phyloP scores from a whole-genome alignment of 2,113 vertebrate species.

The Beaufortia kweichowensis region DNA sequence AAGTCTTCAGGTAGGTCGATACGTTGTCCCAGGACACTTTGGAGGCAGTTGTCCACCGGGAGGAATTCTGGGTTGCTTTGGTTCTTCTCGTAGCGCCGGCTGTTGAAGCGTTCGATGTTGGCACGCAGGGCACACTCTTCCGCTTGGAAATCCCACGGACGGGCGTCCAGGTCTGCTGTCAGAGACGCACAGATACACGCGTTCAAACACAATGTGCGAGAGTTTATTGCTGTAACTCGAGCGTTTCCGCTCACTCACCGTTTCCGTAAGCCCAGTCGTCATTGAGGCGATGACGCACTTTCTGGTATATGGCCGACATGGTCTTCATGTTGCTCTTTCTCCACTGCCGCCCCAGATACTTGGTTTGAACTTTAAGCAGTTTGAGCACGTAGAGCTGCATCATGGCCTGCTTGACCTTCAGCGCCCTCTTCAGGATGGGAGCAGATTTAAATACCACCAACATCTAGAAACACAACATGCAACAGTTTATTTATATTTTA shows the following conservation, averaged over 20 bases:
- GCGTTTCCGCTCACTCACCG: constrained; percentile 71
- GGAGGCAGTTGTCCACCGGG: constrained; percentile 96
- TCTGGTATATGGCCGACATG: constrained; percentile 99
- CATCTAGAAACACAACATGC: constrained; percentile 76
- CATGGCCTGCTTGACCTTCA: constrained; percentile 99
- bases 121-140: constrained; percentile 95
- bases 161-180: constrained; percentile 88
- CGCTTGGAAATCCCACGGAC: constrained; percentile 97
- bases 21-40: constrained; percentile 93
- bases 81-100: constrained; percentile 89
- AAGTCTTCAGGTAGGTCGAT: constrained; percentile 95
- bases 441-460: constrained; percentile 97
- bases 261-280: constrained; percentile 98
- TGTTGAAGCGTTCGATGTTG: constrained; percentile 96
- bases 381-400: constrained; percentile 98
- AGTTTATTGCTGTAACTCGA: not conserved
- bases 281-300: constrained; percentile 94
- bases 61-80: constrained; percentile 91
- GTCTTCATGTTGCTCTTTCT: constrained; percentile 99
- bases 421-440: constrained; percentile 96
- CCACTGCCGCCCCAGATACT: constrained; percentile 96
- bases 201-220: not conserved
- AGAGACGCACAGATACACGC: constrained; percentile 17
- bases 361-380: constrained; percentile 96
- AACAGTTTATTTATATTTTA: too few relatives aligned